Evolutionary conservation across 2,797 vertebrate species (phyloP).

Genomic region (Psittacula echo): DNA sequence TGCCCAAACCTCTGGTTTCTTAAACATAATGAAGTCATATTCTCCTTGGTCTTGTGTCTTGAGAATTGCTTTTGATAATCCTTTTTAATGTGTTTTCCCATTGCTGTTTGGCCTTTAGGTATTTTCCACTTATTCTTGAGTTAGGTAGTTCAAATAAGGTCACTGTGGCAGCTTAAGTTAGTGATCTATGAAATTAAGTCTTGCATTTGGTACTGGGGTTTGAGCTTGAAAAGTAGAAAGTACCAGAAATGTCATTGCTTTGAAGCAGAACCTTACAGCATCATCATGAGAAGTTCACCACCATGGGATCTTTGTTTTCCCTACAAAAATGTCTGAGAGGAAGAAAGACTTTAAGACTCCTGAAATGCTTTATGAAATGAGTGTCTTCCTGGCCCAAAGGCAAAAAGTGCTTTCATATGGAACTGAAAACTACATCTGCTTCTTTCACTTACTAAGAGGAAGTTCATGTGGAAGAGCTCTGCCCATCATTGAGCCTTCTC

Average conservation of each 20-base stretch:
- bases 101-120: conserved; percentile 16
- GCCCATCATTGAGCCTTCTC: background rate
- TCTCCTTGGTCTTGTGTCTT: conserved; percentile 28
- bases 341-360: background rate
- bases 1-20: background rate
- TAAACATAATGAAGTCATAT: conserved; percentile 19
- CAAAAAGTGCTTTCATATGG: background rate
- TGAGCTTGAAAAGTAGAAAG: background rate
- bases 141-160: conserved; percentile 13
- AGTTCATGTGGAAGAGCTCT: background rate
- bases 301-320: background rate
- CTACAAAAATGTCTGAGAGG: background rate
- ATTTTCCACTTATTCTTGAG: conserved; percentile 41
- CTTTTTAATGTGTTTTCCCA: conserved; percentile 20
- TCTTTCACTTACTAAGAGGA: background rate
- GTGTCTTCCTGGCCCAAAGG: background rate
- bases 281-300: background rate
- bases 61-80: background rate
- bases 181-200: background rate
- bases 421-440: background rate
- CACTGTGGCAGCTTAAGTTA: background rate
- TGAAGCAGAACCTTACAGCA: background rate
- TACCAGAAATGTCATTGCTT: background rate
- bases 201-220: background rate
- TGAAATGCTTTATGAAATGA: background rate